Conservation (phyloP, 1,140 invertebrate genomes). For the Bombus picipes region DNA sequence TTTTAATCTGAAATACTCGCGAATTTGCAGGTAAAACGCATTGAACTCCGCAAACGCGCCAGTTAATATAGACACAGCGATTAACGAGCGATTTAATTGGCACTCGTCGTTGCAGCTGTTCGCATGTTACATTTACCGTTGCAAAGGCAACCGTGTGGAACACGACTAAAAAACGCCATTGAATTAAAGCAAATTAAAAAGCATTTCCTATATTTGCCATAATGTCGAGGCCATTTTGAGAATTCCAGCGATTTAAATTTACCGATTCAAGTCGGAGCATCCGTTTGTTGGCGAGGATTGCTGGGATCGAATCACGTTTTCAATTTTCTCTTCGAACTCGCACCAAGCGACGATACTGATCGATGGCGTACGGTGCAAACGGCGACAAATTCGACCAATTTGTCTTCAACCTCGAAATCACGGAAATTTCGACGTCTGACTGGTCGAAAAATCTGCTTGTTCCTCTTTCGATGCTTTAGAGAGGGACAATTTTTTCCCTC, state of each 20-base stretch:
- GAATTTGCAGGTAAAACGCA: not conserved
- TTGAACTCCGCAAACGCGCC: too few species aligned
- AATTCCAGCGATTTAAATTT: not conserved
- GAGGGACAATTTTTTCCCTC: not conserved
- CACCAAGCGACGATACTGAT: not conserved
- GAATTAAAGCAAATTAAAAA: too few species aligned
- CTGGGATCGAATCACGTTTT: slow-evolving; percentile 2
- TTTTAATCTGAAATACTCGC: too few species aligned
- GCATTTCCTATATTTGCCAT: not conserved
- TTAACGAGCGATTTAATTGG: not conserved
- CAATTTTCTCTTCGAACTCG: not conserved
- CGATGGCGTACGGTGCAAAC: not conserved
- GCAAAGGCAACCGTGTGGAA: not conserved
- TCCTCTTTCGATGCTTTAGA: not conserved
- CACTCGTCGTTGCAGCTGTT: not conserved
- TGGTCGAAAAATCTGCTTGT: slow-evolving; percentile 11
- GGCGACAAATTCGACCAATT: slow-evolving; percentile 43
- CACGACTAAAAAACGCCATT: not conserved
- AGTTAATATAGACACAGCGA: not conserved
- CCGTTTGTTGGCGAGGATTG: not conserved
- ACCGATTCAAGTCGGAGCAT: not conserved
- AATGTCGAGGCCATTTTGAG: not conserved
- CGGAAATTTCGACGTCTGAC: slow-evolving; percentile 20
- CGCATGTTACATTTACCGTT: not conserved
- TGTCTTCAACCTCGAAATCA: not conserved